These are phyloP conservation scores for Formica aserva DNA, from an alignment of 2,888 invertebrate genomes.

Conservation along the genomic window DNA sequence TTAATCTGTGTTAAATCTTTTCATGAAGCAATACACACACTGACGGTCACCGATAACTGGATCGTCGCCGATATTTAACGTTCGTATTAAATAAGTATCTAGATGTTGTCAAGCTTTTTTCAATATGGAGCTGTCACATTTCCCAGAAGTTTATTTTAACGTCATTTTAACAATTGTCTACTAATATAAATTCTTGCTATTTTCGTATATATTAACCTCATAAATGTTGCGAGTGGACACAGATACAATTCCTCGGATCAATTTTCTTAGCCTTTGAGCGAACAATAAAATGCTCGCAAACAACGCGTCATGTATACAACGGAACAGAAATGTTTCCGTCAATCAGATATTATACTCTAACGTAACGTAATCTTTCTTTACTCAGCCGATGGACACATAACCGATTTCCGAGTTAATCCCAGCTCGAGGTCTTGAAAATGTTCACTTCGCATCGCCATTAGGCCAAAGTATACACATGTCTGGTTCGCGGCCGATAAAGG, in stretches of 20 bases:
- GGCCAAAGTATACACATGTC: conserved; percentile 6
- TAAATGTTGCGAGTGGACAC: conserved; percentile 15
- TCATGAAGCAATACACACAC: too few species aligned
- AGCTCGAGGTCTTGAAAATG: neutral
- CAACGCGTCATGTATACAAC: neutral
- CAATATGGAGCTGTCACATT: neutral
- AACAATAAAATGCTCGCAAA: neutral
- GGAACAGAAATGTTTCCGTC: neutral
- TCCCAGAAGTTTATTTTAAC: neutral
- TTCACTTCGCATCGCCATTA: neutral
- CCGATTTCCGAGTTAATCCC: conserved; percentile 7
- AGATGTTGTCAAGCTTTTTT: neutral
- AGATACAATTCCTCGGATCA: neutral
- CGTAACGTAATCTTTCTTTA: conserved; percentile 39
- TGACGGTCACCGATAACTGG: too few species aligned
- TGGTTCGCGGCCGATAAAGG: neutral
- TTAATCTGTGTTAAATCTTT: neutral
- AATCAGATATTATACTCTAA: neutral
- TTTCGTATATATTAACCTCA: neutral
- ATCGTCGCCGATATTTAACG: too few species aligned
- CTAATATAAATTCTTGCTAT: neutral
- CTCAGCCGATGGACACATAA: neutral
- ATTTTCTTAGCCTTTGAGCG: neutral
- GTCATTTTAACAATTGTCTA: neutral
- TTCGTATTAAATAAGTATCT: too few species aligned